These are phyloP conservation scores for Luscinia megarhynchos DNA, from an alignment of 2,797 vertebrate species.

Conservation along the genomic window DNA sequence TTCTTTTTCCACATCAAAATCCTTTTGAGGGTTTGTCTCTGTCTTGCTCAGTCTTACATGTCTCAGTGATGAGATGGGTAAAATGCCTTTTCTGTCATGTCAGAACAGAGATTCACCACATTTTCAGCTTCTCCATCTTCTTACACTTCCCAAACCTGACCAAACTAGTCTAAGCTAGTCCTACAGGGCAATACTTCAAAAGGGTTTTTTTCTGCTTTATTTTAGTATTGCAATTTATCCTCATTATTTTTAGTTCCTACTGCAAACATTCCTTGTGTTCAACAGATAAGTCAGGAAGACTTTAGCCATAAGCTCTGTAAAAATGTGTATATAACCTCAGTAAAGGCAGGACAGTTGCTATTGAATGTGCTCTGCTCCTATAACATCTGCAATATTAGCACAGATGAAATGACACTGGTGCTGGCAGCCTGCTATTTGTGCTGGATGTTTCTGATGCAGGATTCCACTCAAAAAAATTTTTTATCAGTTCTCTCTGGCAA, in stretches of 20 bases:
- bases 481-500: neutral
- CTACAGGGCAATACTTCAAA: conserved; percentile 41
- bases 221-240: conserved; percentile 17
- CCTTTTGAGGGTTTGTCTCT: neutral
- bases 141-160: neutral
- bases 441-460: neutral
- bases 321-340: neutral
- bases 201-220: neutral
- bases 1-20: neutral
- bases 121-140: conserved; percentile 15
- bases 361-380: neutral
- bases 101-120: neutral
- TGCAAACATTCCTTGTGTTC: neutral
- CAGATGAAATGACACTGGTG: neutral
- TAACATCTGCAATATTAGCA: neutral
- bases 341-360: neutral
- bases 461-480: neutral
- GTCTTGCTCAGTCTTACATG: neutral
- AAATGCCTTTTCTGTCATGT: conserved; percentile 9
- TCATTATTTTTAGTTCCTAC: conserved; percentile 32
- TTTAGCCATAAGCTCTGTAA: neutral
- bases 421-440: neutral
- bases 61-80: neutral
- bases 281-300: neutral
- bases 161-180: conserved; percentile 41